Evolutionary conservation across 2,888 invertebrate species (phyloP).

Genomic region (Brachynemurus nebulosus): DNA sequence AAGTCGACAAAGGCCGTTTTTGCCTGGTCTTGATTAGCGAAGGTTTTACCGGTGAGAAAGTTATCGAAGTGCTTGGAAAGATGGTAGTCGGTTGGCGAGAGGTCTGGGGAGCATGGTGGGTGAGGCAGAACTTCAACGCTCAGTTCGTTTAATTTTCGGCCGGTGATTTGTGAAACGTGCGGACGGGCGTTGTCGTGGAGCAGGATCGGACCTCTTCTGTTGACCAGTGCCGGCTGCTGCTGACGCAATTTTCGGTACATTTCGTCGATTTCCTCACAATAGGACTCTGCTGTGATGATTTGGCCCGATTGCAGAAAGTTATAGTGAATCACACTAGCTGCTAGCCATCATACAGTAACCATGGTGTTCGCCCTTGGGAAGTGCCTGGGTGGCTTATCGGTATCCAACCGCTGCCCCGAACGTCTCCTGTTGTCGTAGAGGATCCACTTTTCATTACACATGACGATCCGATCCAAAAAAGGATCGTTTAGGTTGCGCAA

Average conservation of each 20-base stretch:
- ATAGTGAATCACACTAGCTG: not conserved
- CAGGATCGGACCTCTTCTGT: no score
- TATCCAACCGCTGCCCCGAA: not conserved
- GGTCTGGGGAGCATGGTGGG: no score
- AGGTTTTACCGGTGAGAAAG: constrained; percentile 1
- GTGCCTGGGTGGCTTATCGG: not conserved
- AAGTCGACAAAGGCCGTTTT: constrained; percentile 7
- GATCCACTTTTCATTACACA: no score
- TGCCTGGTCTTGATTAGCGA: not conserved
- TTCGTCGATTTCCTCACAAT: no score
- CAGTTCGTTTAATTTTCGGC: not conserved
- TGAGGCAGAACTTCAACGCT: not conserved
- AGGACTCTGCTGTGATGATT: not conserved
- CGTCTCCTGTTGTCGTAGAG: not conserved
- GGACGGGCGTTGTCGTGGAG: no score
- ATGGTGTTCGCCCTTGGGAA: not conserved
- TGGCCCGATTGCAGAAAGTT: not conserved
- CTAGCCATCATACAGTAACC: not conserved
- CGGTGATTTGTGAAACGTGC: not conserved
- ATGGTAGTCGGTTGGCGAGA: no score
- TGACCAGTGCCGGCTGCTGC: not conserved
- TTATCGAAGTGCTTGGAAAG: constrained; percentile 1
- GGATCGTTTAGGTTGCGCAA: not conserved
- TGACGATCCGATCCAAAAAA: not conserved
- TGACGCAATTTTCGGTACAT: not conserved